Base-by-base conservation (phyloP, 2,113 vertebrate genomes). In the Oreotrochilus melanogaster region DNA sequence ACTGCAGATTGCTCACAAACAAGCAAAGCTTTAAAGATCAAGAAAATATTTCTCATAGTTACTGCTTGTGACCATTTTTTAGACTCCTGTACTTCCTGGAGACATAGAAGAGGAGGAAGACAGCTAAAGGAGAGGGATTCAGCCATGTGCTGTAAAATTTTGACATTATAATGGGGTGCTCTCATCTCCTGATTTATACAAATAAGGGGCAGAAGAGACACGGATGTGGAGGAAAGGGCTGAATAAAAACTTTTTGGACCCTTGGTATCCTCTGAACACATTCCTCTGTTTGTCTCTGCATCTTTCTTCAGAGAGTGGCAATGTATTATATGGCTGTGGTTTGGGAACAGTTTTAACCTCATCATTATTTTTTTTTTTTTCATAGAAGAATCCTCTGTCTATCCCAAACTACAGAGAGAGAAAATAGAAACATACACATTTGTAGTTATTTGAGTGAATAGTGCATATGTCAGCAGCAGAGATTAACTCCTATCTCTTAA, bases 121-220 rank as follows among this genome's bases (percentile, higher is more conserved):
- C 3, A 79, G 19, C 7, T 75, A 37, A 43, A 58, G 28, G 11
- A 79, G 7, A 45, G 23, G 10, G 12, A 42, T 93, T 93, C 48
- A 88, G 54, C 4, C 24, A 53, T 1, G 1, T 0, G 1, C 11
- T 60, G 53, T n/a, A 39, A 28, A 2, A 5, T 21, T 67, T n/a
- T 65, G 6, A 21, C 37, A 24, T 54, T 50, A 16, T 24, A 80
- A n/a, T 43, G 7, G 4, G 11, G 7, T 50, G 5, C 15, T 64
- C 24, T 17, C 16, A 47, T 22, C 19, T 14, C 14, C 31, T 91
- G 37, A 74, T 62, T 93, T 42, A 12, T 51, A 47, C 30, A 19
- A 62, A 54, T 37, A 6, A 15, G 50, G 25, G 35, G 51, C 18
- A 57, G 24, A 86, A 86, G 6, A 58, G 5, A 51, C 2, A 58